A percentile compares a stretch with the other conserved stretches of the same genome.
phyloP scores from a whole-genome alignment of 2,888 invertebrate species.

The Plebejus argus region DNA sequence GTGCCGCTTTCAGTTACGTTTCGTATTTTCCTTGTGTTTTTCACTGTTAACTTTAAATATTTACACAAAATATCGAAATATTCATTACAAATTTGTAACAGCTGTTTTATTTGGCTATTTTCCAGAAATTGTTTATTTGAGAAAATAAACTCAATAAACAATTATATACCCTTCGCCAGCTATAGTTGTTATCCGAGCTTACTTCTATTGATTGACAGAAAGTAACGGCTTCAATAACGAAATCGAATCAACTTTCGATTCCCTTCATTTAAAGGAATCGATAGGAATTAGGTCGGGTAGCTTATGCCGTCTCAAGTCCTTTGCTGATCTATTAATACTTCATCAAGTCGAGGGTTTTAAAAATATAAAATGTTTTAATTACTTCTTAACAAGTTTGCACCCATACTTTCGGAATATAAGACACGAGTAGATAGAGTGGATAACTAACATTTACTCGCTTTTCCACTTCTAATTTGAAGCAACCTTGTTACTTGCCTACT shows the following conservation, averaged over 20 bases:
- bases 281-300: background rate
- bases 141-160: background rate
- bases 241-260: background rate
- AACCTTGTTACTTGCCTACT: too few species aligned
- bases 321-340: background rate
- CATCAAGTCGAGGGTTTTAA: background rate
- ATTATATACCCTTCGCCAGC: too few species aligned
- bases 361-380: too few species aligned
- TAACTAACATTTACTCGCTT: too few species aligned
- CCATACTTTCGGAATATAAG: too few species aligned
- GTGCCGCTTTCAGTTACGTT: background rate
- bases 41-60: background rate
- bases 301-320: background rate
- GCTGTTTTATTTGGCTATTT: background rate
- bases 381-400: too few species aligned
- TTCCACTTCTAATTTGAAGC: too few species aligned
- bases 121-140: background rate
- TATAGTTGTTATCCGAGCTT: background rate
- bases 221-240: background rate
- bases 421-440: too few species aligned
- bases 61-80: background rate
- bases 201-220: background rate
- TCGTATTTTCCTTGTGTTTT: background rate
- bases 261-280: background rate
- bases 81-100: background rate